phyloP scores from a whole-genome alignment of 2,888 invertebrate species.

The Criorhina ranunculi region DNA sequence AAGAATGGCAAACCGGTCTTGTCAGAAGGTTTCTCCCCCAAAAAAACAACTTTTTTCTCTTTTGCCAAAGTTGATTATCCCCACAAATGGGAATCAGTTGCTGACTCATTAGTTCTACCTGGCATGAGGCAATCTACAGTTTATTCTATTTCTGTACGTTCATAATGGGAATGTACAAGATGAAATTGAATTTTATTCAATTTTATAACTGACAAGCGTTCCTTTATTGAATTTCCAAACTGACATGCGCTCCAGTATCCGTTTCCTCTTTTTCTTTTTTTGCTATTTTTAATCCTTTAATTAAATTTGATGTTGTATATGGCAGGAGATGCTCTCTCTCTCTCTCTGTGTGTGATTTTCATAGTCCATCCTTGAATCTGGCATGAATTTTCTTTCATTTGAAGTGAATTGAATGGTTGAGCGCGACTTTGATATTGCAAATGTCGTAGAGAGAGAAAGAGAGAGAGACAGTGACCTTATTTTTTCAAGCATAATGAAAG shows the following conservation, averaged over 20 bases:
- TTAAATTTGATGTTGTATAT: not conserved
- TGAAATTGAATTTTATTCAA: conserved; percentile 6
- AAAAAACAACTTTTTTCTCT: conserved; percentile 30
- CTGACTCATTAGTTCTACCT: conserved; percentile 52
- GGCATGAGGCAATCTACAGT: conserved; percentile 40
- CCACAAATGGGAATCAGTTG: conserved; percentile 35
- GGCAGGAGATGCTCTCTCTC: not conserved
- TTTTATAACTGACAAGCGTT: not conserved
- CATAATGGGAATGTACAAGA: not conserved
- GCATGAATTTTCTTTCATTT: conserved; percentile 42
- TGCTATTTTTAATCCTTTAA: not conserved
- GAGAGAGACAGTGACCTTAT: conserved; percentile 69
- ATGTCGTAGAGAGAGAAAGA: too few relatives aligned
- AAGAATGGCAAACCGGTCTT: conserved; percentile 32
- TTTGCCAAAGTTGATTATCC: conserved; percentile 5
- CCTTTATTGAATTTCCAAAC: not conserved
- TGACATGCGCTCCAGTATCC: not conserved
- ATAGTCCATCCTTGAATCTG: conserved; percentile 57
- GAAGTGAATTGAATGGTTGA: not conserved
- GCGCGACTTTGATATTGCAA: conserved; percentile 15
- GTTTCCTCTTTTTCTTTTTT: not conserved
- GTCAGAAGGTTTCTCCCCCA: conserved; percentile 9
- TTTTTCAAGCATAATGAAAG: conserved; percentile 15
- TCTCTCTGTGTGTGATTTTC: not conserved
- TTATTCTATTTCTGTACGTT: conserved; percentile 15